Conservation (phyloP, 2,113 vertebrate genomes). For the Bubalus kerabau region DNA sequence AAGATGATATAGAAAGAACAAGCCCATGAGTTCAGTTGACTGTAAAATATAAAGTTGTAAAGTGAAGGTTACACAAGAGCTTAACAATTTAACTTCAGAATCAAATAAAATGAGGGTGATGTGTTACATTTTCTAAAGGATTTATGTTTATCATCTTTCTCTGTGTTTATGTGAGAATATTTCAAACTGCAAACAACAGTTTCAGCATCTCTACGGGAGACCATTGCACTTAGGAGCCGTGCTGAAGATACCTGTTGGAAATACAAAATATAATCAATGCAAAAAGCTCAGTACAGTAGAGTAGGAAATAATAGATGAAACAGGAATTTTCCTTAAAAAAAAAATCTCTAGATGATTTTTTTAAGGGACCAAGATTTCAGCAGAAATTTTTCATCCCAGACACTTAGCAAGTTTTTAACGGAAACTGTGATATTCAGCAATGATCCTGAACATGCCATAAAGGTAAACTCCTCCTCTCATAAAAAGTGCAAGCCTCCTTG, state of each 20-base stretch:
- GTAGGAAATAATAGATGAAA: neutral
- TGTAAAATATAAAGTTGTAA: neutral
- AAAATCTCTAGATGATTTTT: slow-evolving; percentile 39
- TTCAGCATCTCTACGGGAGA: neutral
- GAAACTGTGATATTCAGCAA: slow-evolving; percentile 1
- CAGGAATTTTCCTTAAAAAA: neutral
- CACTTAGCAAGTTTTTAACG: neutral
- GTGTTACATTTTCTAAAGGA: neutral
- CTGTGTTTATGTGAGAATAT: neutral
- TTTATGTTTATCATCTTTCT: neutral
- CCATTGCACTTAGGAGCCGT: neutral
- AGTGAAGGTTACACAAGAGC: neutral
- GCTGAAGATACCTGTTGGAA: neutral
- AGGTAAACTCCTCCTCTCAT: neutral
- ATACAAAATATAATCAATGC: neutral
- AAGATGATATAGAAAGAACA: neutral
- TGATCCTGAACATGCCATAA: neutral
- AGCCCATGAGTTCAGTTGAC: neutral
- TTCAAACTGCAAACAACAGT: neutral
- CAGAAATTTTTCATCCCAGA: slow-evolving; percentile 10
- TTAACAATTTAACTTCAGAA: neutral
- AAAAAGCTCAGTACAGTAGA: neutral
- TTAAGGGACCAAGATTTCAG: slow-evolving; percentile 19
- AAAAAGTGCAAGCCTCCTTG: neutral
- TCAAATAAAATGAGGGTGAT: neutral